Conservation (phyloP, 1,140 invertebrate genomes). For the Aphidius ervi region DNA sequence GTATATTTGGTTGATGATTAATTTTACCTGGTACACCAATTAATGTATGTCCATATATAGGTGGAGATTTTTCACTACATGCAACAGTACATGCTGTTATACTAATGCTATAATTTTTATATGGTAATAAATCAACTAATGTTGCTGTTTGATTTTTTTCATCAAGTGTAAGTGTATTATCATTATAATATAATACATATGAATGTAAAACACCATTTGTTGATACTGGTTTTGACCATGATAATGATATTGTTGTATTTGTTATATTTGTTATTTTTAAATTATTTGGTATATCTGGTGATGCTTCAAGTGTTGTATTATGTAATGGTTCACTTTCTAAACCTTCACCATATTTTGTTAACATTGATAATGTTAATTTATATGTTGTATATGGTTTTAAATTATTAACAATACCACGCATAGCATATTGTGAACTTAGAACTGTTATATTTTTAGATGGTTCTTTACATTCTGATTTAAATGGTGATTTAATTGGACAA, state of each 20-base stretch:
- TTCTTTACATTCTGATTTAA: constrained; percentile 50
- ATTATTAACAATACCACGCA: constrained; percentile 43
- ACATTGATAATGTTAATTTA: constrained; percentile 66
- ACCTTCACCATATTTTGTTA: constrained; percentile 69
- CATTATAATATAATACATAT: constrained; percentile 62
- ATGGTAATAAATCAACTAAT: constrained; percentile 27
- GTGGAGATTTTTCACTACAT: constrained; percentile 55
- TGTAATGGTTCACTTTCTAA: constrained; percentile 63
- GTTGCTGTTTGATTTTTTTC: constrained; percentile 35
- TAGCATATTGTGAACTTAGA: constrained; percentile 34
- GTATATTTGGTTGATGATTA: constrained; percentile 47
- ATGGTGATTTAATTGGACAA: constrained; percentile 60
- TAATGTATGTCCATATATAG: constrained; percentile 53
- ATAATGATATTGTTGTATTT: constrained; percentile 62
- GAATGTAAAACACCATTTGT: constrained; percentile 71
- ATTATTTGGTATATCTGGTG: constrained; percentile 56
- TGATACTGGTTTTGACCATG: constrained; percentile 64
- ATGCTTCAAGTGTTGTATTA: constrained; percentile 72
- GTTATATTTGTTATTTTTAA: constrained; percentile 60
- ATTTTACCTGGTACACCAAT: constrained; percentile 60
- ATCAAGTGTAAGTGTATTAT: not conserved
- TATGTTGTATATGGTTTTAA: constrained; percentile 78
- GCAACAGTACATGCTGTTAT: constrained; percentile 69
- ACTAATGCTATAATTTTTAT: constrained; percentile 63
- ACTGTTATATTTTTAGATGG: constrained; percentile 51